A percentile compares a stretch with the other conserved stretches of the same genome.
phyloP scores from a whole-genome alignment of 2,888 invertebrate species.

The Lomographa bimaculata region DNA sequence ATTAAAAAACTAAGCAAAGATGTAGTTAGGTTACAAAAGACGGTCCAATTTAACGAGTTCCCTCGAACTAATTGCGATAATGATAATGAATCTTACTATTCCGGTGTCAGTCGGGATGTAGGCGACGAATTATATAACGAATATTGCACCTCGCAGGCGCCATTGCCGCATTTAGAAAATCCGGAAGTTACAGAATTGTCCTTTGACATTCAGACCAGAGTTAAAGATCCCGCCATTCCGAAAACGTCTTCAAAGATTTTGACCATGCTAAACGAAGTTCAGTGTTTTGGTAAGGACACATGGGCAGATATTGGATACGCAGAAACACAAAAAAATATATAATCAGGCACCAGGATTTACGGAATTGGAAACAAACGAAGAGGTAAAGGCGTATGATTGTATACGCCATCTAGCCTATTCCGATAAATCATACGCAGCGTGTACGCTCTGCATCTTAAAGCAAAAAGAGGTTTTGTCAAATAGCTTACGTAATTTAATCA shows the following conservation, averaged over 20 bases:
- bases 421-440: constrained; percentile 30
- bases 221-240: constrained; percentile 24
- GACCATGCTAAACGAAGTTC: constrained; percentile 16
- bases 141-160: not conserved
- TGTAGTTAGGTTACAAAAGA: too few species aligned
- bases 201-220: constrained; percentile 15
- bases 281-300: constrained; percentile 12
- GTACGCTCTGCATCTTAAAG: constrained; percentile 30
- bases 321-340: constrained; percentile 28
- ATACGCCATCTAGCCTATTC: constrained; percentile 21
- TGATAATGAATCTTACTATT: not conserved
- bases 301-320: constrained; percentile 27
- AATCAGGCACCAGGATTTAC: constrained; percentile 26
- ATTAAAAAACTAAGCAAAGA: too few species aligned
- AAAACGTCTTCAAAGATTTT: constrained; percentile 16
- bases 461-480: constrained; percentile 28
- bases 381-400: constrained; percentile 29
- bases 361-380: constrained; percentile 28
- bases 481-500: constrained; percentile 15
- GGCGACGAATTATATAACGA: not conserved
- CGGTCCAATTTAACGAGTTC: not conserved
- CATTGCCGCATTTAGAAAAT: not conserved
- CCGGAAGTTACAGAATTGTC: not conserved
- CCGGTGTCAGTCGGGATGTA: not conserved
- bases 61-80: not conserved